A percentile compares a stretch with the other conserved stretches of the same genome.
Evolutionary conservation across 2,888 invertebrate species (phyloP).

Genomic region (Trichopria drosophilae): DNA sequence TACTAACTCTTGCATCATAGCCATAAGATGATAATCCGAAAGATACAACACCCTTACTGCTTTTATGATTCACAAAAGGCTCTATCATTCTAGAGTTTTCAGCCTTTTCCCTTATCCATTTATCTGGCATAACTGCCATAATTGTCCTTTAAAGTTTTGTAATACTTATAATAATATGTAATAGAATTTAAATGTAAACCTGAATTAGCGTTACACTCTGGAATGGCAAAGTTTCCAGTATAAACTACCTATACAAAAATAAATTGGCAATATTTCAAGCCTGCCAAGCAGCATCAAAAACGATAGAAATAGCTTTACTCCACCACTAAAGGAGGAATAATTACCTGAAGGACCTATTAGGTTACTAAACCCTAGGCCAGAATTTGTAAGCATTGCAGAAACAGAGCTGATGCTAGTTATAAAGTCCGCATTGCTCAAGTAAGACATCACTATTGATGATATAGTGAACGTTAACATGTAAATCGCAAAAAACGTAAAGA

Average conservation of each 20-base stretch:
- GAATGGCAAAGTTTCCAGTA: no score
- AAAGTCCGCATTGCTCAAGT: no score
- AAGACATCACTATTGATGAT: conserved; percentile 1
- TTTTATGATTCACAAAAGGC: conserved; percentile 24
- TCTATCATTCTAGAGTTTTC: conserved; percentile 22
- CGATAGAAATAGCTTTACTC: conserved; percentile 6
- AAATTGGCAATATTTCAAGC: no score
- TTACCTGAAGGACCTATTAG: conserved; percentile 7
- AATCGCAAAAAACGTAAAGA: conserved; percentile 11
- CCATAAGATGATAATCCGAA: conserved; percentile 23
- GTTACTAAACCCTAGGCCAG: conserved; percentile 5
- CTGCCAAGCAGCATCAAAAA: conserved; percentile 11
- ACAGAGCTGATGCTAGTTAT: no score
- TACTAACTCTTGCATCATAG: conserved; percentile 19
- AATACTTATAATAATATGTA: no score
- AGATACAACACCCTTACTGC: conserved; percentile 20
- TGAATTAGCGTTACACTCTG: no score
- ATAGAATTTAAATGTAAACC: no score
- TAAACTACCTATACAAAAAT: no score
- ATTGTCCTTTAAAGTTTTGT: no score
- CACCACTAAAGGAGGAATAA: conserved; percentile 1
- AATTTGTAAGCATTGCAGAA: no score
- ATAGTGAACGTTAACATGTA: background rate
- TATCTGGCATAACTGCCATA: conserved; percentile 24
- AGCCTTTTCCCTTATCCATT: conserved; percentile 23